These are phyloP conservation scores for Sesamia nonagrioides DNA, from an alignment of 1,140 invertebrate species.

Conservation along the genomic window DNA sequence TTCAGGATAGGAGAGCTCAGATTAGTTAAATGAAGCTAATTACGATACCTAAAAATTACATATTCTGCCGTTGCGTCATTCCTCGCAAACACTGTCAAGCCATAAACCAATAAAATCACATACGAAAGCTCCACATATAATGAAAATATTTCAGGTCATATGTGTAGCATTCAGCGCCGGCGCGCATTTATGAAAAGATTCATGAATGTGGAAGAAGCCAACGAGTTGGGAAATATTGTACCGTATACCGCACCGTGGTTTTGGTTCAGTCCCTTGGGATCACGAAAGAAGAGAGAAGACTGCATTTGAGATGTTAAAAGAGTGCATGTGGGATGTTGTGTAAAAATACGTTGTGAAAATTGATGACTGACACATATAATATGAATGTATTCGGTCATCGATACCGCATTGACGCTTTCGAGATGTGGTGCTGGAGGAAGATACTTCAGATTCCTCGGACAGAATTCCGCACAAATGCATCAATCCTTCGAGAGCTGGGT, in stretches of 20 bases:
- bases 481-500: no score
- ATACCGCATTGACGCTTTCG: no score
- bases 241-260: slow-evolving; percentile 16
- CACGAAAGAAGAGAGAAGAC: neutral
- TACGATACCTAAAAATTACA: no score
- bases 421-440: no score
- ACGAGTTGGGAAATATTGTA: slow-evolving; percentile 22
- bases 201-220: slow-evolving; percentile 33
- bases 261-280: slow-evolving; percentile 3
- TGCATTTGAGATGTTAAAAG: slow-evolving; percentile 13
- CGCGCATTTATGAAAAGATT: slow-evolving; percentile 36
- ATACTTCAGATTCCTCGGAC: no score
- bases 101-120: neutral
- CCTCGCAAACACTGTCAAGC: neutral
- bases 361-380: no score
- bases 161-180: slow-evolving; percentile 7
- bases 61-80: no score
- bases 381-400: no score
- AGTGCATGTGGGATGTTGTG: neutral
- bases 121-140: neutral
- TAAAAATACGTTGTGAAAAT: neutral
- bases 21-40: no score
- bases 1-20: no score
- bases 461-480: no score
- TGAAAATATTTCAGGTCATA: slow-evolving; percentile 28